phyloP scores from a whole-genome alignment of 2,113 vertebrate genomes.

The Suricata suricatta region DNA sequence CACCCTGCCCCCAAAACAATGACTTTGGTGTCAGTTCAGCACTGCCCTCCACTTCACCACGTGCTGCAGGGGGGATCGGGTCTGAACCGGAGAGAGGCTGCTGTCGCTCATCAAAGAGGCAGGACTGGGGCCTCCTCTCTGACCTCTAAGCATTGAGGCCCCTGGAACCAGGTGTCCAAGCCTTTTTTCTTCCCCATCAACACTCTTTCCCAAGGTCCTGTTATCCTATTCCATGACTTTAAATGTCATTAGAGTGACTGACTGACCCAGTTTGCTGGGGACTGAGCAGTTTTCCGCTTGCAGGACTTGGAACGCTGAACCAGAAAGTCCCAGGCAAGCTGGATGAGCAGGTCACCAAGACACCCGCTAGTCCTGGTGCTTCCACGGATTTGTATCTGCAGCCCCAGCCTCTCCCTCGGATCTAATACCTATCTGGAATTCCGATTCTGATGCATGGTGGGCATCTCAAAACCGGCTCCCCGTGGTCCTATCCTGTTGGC shows the following conservation, averaged over 20 bases:
- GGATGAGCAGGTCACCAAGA: background rate
- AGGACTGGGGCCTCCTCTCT: background rate
- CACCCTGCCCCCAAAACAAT: background rate
- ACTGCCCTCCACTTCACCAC: fast-evolving
- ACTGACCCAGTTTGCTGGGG: background rate
- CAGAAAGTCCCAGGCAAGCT: background rate
- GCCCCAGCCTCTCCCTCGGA: background rate
- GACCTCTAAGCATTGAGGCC: background rate
- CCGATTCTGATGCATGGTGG: fast-evolving
- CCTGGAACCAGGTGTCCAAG: background rate
- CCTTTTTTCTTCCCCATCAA: background rate
- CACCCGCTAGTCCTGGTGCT: too few species aligned
- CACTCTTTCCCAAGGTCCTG: background rate
- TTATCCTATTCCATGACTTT: background rate
- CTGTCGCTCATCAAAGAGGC: fast-evolving
- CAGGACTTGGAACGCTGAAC: background rate
- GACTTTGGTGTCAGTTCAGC: fast-evolving
- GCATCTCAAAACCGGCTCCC: background rate
- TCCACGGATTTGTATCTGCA: fast-evolving
- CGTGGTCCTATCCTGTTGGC: background rate
- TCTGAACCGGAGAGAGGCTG: too few species aligned
- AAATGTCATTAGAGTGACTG: background rate
- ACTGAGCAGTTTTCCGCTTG: fast-evolving
- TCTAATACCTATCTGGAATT: fast-evolving
- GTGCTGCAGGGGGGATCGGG: background rate